Base-by-base conservation (phyloP, 2,888 invertebrate species). In the Brachypalpus laphriformis region DNA sequence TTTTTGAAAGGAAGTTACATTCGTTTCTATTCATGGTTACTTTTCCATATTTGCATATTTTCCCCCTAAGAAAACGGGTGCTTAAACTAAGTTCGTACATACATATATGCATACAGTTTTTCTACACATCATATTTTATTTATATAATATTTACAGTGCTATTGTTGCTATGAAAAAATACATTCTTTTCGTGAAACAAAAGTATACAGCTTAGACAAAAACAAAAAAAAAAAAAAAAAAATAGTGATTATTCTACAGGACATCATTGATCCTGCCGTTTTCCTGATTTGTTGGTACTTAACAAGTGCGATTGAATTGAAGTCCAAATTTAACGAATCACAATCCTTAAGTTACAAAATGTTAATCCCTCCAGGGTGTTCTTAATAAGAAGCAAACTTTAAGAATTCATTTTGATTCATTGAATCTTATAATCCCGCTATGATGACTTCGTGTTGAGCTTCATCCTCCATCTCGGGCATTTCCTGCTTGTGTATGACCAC, bases 401-500 rank as follows among this genome's bases (percentile, higher is more conserved):
- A 74, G 40, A 68, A 78, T 74, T 78, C 56, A 37, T 78, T 47
- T 66, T 57, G 63, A 45, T 70, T 65, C 34, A 66, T 59, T 51
- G 66, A 86, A 76, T 89, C 91, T 91, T 91, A 91, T 91, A 91
- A 91, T 18, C 91, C 91, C 5, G 91, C 89, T 87, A 91, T 91
- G 18, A 91, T 89, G 14, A 91, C 91, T 87, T 91, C 91, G 87
- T 91, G 91, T 75, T 91, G 91, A 66, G 91, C 91, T 88, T 91
- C 92, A 87, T 92, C 92, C 70, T 92, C 92, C 89, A 91, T 91
- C 87, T 92, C 92, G 37, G 90, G 89, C 22, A 91, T 87, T 87
- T 92, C 92, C 68, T 91, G 91, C 80, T 92, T 92, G 56, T 92
- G 91, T 76, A 92, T 90, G 47, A 91, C 89, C 78, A 90, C 89